Conservation (phyloP, 2,113 vertebrate genomes). For the Hyaena hyaena region DNA sequence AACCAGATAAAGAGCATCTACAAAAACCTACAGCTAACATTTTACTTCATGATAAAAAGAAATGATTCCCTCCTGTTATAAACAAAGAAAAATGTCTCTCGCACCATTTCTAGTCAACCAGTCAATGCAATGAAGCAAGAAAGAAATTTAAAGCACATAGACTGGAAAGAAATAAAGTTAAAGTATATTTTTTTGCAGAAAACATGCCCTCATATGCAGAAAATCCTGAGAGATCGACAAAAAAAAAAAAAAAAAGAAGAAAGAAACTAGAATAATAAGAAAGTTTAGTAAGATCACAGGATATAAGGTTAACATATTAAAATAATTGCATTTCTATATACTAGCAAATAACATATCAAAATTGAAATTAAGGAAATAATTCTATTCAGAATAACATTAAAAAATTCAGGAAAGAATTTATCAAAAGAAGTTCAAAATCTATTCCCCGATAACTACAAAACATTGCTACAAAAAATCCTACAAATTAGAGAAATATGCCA, state of each 20-base stretch:
- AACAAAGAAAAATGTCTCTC: background rate
- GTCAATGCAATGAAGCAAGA: background rate
- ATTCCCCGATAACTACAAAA: background rate
- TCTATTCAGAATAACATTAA: background rate
- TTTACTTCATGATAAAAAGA: background rate
- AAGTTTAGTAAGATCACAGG: background rate
- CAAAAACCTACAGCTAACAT: background rate
- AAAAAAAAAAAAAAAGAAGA: background rate
- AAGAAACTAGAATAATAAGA: background rate
- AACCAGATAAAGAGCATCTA: background rate
- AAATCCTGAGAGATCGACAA: background rate
- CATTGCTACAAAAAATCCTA: background rate
- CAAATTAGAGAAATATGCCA: background rate
- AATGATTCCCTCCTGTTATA: background rate
- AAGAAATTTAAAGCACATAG: background rate
- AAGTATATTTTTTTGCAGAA: background rate
- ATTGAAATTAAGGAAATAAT: conserved; percentile 35
- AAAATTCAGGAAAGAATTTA: background rate
- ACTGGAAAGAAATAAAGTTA: background rate
- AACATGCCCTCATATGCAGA: background rate
- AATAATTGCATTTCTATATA: background rate
- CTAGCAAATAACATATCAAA: conserved; percentile 23
- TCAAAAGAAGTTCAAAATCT: background rate
- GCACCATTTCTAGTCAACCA: background rate
- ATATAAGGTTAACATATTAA: background rate